Evolutionary conservation across 2,888 invertebrate species (phyloP).

Genomic region (Boloria euphrosyne): DNA sequence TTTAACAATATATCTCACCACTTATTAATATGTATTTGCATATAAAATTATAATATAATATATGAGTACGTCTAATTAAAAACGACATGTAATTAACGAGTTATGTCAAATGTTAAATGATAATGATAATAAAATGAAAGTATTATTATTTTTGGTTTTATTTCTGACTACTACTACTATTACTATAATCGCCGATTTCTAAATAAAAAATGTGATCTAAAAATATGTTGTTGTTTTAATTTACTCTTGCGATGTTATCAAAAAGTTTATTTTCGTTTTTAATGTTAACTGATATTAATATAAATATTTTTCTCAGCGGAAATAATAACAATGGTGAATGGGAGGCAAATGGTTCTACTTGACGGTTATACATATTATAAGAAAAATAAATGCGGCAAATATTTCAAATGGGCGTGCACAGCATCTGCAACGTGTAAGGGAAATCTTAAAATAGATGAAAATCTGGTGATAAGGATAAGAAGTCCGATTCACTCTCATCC

Average conservation of each 20-base stretch:
- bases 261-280: background rate
- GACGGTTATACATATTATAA: conserved; percentile 37
- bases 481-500: conserved; percentile 23
- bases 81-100: too few relatives aligned
- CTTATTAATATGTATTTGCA: too few relatives aligned
- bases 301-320: conserved; percentile 25
- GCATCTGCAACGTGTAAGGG: conserved; percentile 25
- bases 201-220: too few relatives aligned
- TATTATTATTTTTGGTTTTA: background rate
- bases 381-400: conserved; percentile 27
- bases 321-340: conserved; percentile 36
- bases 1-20: too few relatives aligned
- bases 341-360: conserved; percentile 27
- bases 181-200: too few relatives aligned
- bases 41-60: too few relatives aligned
- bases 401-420: conserved; percentile 33
- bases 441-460: conserved; percentile 28
- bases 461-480: conserved; percentile 19
- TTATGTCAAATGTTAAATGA: too few relatives aligned
- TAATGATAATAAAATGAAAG: background rate
- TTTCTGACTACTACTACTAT: background rate
- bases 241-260: background rate
- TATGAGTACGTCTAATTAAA: too few relatives aligned
- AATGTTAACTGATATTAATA: background rate
- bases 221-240: background rate